Evolutionary conservation across 30 jellyfish, hydroid and myxozoan genomes (phyloP).

Genomic region (Catostylus mosaicus): DNA sequence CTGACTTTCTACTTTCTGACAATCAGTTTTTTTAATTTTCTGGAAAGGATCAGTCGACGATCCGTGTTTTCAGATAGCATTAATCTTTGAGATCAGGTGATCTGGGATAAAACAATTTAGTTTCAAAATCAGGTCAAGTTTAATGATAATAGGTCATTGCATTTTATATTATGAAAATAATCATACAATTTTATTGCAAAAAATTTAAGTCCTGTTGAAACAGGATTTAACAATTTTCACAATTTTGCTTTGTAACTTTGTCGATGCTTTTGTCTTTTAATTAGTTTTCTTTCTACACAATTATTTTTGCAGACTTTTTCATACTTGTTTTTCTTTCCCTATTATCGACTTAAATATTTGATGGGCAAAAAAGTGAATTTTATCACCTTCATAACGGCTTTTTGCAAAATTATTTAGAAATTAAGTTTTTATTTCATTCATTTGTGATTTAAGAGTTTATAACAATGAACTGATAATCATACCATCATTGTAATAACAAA

Average conservation of each 20-base stretch:
- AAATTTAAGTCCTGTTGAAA: not conserved
- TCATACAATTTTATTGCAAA: conserved; percentile 11
- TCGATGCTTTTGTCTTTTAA: not conserved
- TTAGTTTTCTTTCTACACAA: not conserved
- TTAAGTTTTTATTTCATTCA: too few relatives aligned
- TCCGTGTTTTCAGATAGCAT: too few relatives aligned
- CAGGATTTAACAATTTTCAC: not conserved
- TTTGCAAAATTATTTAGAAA: not conserved
- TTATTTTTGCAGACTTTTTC: not conserved
- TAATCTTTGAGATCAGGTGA: too few relatives aligned
- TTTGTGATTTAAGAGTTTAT: too few relatives aligned
- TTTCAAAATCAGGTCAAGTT: not conserved
- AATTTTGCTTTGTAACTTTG: not conserved
- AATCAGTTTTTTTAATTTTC: too few relatives aligned
- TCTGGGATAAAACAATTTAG: not conserved
- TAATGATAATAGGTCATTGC: not conserved
- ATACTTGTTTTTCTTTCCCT: not conserved
- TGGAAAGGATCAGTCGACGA: too few relatives aligned
- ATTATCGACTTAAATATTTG: not conserved
- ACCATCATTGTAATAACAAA: too few relatives aligned
- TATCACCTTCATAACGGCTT: not conserved
- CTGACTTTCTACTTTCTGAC: too few relatives aligned
- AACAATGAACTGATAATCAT: too few relatives aligned
- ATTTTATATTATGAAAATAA: conserved; percentile 4
- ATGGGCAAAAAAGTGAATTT: not conserved